These are phyloP conservation scores for Leistus spinibarbis DNA, from an alignment of 2,888 invertebrate species.

Conservation along the genomic window DNA sequence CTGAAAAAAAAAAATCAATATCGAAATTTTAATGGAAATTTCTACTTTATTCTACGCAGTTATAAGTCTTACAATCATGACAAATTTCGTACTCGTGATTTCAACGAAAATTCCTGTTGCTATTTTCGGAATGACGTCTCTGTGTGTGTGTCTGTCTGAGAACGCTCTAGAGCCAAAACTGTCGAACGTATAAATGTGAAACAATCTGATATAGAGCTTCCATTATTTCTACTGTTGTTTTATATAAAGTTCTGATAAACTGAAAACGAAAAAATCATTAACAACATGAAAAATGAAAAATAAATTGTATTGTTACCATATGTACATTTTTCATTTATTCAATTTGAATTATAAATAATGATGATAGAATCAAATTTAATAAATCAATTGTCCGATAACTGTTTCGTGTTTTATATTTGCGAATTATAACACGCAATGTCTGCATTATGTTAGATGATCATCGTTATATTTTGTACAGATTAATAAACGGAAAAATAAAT, in stretches of 20 bases:
- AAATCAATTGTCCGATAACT: not conserved
- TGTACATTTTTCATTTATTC: not conserved
- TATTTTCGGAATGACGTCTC: too few species aligned
- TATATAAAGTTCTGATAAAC: not conserved
- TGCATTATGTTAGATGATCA: not conserved
- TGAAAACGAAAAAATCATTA: not conserved
- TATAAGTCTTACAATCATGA: too few species aligned
- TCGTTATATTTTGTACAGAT: not conserved
- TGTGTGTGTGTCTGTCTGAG: too few species aligned
- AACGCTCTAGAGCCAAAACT: too few species aligned
- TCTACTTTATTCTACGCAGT: too few species aligned
- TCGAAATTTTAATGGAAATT: too few species aligned
- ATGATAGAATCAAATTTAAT: not conserved
- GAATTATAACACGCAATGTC: conserved; percentile 2
- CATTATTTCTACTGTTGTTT: too few species aligned
- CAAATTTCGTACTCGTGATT: too few species aligned
- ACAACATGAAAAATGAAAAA: not conserved
- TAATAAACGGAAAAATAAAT: not conserved
- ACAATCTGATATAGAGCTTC: too few species aligned
- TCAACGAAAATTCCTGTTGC: too few species aligned
- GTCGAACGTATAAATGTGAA: too few species aligned
- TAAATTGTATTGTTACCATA: not conserved
- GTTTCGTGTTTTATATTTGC: not conserved
- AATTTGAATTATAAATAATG: not conserved
- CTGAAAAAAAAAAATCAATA: too few species aligned